These are phyloP conservation scores for Syngnathoides biaculeatus DNA, from an alignment of 2,113 vertebrate species.

Conservation along the genomic window DNA sequence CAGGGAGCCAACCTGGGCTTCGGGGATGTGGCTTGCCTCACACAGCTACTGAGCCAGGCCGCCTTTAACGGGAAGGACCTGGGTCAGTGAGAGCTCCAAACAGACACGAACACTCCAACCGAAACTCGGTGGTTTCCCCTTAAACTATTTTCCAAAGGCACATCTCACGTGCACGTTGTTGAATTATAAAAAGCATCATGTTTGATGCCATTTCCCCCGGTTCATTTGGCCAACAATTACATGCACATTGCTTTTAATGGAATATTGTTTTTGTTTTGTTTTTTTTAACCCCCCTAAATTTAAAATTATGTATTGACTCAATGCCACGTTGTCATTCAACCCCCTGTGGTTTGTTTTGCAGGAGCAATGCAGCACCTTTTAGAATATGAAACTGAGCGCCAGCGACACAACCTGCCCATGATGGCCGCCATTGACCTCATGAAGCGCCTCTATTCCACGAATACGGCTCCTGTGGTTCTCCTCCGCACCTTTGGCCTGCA, in stretches of 20 bases:
- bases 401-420: conserved; percentile 90
- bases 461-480: conserved; percentile 79
- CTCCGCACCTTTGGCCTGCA: conserved; percentile 90
- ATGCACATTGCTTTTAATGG: conserved; percentile 31
- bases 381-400: conserved; percentile 86
- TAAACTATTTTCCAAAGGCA: conserved; percentile 57
- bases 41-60: conserved; percentile 82
- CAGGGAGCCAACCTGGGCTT: conserved; percentile 98
- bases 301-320: conserved; percentile 26
- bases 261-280: conserved; percentile 21
- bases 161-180: conserved; percentile 35
- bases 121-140: conserved; percentile 37
- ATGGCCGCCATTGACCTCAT: conserved; percentile 86
- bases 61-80: conserved; percentile 91
- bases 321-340: conserved; percentile 22
- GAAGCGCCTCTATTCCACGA: conserved; percentile 90
- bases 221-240: conserved; percentile 29
- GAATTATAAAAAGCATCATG: conserved; percentile 51
- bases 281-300: conserved; percentile 26
- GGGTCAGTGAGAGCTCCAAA: conserved; percentile 77
- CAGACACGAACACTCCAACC: conserved; percentile 34
- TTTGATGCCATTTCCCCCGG: conserved; percentile 39
- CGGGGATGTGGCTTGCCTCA: conserved; percentile 86
- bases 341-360: conserved; percentile 46
- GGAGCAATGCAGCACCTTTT: conserved; percentile 88